Evolutionary conservation across 2,888 invertebrate genomes (phyloP), one percentile per base, ranked within the genome.

Genomic region (Microplitis manilae): DNA sequence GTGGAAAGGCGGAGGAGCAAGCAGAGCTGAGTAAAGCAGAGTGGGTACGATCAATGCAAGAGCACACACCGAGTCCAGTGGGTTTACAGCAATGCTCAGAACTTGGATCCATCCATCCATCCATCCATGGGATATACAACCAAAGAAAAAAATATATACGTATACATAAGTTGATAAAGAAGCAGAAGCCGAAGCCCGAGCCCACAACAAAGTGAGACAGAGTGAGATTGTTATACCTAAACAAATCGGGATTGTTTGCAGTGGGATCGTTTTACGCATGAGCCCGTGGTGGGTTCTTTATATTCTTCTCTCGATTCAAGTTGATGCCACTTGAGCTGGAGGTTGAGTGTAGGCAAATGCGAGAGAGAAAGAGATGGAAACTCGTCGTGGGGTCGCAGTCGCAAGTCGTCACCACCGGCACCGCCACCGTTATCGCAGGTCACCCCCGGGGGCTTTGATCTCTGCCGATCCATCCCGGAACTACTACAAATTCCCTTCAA

Each of bases 241-340:
- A 89, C 87, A 89, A 89, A 89, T 88, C 86, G 84, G 82, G 85
- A 88, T 88, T 90, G 88, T 90, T 90, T 90, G 89, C 89, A 87
- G 87, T 88, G 88, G 89, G 89, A 88, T 89, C 89, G 89, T 90
- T 90, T 89, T 87, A 89, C 89, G 90, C 90, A 89, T 89, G 89
- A 89, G 85, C 83, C 88, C 85, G 87, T 86, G 79, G 50, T 5
- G 50, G 85, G 86, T 88, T 87, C 88, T 89, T 88, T 89, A 87
- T 89, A 87, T 88, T 87, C 87, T 84, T 86, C 88, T 86, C 86
- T 85, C 86, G 85, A 88, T 87, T 86, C 86, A 80, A 87, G 87
- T 87, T 85, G 88, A 87, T 88, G 87, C 89, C 89, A 89, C 89
- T 90, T 87, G 88, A 89, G 85, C 86, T 13, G 13, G 87, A 86